Percentiles rank a stretch among this genome's conserved stretches.
These are phyloP conservation scores for Scolanthus callimorphus DNA, from an alignment of 92 coral and sea anemone genomes.

Conservation along the genomic window DNA sequence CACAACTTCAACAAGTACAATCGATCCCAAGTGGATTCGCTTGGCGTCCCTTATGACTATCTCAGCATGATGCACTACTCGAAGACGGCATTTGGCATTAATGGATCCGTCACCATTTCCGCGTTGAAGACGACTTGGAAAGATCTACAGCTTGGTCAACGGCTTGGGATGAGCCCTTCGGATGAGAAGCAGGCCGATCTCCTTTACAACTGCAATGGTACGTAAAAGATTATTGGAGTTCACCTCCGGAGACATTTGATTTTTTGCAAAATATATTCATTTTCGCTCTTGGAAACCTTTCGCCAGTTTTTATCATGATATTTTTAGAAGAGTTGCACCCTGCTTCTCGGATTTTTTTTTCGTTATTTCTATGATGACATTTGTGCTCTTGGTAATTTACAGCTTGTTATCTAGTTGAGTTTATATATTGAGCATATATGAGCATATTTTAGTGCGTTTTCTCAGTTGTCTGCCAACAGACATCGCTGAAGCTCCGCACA, in stretches of 20 bases:
- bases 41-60: slow-evolving; percentile 77
- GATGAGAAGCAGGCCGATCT: slow-evolving; percentile 68
- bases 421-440: too few species aligned
- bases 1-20: slow-evolving; percentile 89
- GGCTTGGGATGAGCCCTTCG: slow-evolving; percentile 56
- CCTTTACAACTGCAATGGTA: slow-evolving; percentile 61
- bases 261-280: neutral
- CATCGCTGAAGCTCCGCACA: too few species aligned
- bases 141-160: slow-evolving; percentile 56
- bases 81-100: slow-evolving; percentile 59
- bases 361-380: too few species aligned
- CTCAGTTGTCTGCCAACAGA: too few species aligned
- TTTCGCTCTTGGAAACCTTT: neutral
- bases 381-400: too few species aligned
- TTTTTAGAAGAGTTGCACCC: too few species aligned
- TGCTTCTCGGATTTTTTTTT: too few species aligned
- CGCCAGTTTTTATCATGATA: neutral
- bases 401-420: too few species aligned
- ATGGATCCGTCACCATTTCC: slow-evolving; percentile 20
- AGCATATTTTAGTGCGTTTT: too few species aligned
- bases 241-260: too few species aligned
- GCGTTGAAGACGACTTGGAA: too few species aligned
- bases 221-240: neutral
- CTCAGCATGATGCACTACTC: slow-evolving; percentile 87
- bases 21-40: slow-evolving; percentile 69